Base-by-base conservation (phyloP, 2,797 vertebrate genomes). In the Sphenopsis melanotis region DNA sequence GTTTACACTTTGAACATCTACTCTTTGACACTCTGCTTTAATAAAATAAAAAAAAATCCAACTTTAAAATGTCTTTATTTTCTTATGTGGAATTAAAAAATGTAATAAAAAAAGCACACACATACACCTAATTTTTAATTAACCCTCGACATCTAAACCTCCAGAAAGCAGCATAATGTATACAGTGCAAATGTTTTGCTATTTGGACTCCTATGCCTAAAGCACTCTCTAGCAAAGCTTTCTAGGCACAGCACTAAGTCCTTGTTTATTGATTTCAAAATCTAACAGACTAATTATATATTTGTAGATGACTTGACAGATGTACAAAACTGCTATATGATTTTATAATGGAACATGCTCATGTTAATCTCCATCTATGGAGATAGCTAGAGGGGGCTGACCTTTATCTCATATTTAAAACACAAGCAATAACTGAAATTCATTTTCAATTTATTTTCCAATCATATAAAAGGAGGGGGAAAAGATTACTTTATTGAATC, bases 371-470 rank as follows among this genome's bases (percentile, higher is more conserved):
- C 90, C 85, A 74, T 93, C 96, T 87, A 91, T 89, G 88, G 95
- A 83, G 92, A 96, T 94, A 96, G 93, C 96, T 97, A 50, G 81
- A 77, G 86, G 93, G 93, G 94, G 71, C 88, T 87, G 95, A 97
- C 96, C 98, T 98, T 98, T 98, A 98, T 98, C 98, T 98, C 95
- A 87, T 98, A 98, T 98, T 98, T 98, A 98, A 98, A 98, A 98
- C 97, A 98, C 97, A 98, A 96, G 97, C 97, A 98, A 97, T 96
- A 97, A 97, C 96, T 96, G 97, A 97, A 98, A 98, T 98, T 98
- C 97, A 97, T 98, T 98, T 98, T 98, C 98, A 98, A 98, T 98
- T 98, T 98, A 97, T 97, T 98, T 98, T 98, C 97, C 98, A 98
- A 98, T 98, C 98, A 96, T 97, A 97, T 94, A 96, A 98, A 97